Base-by-base conservation (phyloP, 2,888 invertebrate species). In the Trypoxylon attenuatum region DNA sequence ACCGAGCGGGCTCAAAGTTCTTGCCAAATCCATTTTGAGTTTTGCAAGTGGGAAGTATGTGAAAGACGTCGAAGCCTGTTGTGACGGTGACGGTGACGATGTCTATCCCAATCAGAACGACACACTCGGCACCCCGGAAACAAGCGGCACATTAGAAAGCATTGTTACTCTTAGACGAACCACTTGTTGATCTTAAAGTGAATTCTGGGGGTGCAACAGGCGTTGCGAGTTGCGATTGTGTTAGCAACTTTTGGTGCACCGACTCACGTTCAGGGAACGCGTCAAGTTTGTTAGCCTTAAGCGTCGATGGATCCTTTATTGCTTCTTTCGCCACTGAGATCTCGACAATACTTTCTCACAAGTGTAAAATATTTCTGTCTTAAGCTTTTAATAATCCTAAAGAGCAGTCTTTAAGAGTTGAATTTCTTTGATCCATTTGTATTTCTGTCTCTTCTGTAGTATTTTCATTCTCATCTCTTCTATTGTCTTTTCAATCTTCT, bases 161-260 rank as follows among this genome's bases (percentile, higher is more conserved):
- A 76, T 80, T 81, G 79, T 80, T 79, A 70, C 73, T 61, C 55
- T 69, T 73, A 68, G 79, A 78, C 79, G 73, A 73, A 69, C 81
- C 81, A 81, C 81, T 81, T 81, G 81, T 81, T 79, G 81, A 81
- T 75, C 69, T 70, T 64, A 63, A 75, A 73, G 69, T 63, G 65
- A 76, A 60, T 63, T 57, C 66, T 47, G 33, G n/a, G 33, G 10
- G 33, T 10, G 33, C 25, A 10, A 13, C 10, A 10, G n/a, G n/a
- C n/a, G n/a, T n/a, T n/a, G 55, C 45, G 54, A 59, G 54, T 38
- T 51, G 54, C 58, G 50, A 63, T 70, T 60, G 70, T 70, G 66
- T 73, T 70, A 73, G 53, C 58, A 73, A 70, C 70, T 70, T 73
- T 73, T 57, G 25, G 18, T 47, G 43, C 21, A 18, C 21, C 41